Evolutionary conservation across 2,888 invertebrate species (phyloP), one percentile per base, ranked within the genome.

Genomic region (Ctenicera cuprea): DNA sequence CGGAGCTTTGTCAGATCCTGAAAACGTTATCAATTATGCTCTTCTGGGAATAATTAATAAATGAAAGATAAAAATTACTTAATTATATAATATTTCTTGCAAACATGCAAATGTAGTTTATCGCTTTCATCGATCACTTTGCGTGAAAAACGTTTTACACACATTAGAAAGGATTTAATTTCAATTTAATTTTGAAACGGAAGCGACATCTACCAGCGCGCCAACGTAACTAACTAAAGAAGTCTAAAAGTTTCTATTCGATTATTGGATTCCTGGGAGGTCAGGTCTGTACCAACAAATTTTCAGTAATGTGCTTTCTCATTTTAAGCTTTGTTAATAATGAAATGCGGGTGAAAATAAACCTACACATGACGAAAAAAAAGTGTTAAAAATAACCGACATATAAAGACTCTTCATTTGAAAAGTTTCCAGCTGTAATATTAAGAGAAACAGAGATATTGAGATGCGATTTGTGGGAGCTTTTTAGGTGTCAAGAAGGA

Each of bases 121-220:
- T 66, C 52, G 37, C 26, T 26, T 66, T 66, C 52, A 52, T 66
- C 38, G 38, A 66, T 54, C 65, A 14, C 18, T 52, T 41, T 7
- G 63, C 63, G 63, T 63, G 63, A 48, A 63, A 63, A 63, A 16
- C 9, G 48, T 14, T 18, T 48, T 30, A 30, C 16, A 48, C 30
- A 48, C 37, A 48, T 48, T 22, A 20, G 41, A 63, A 63, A n/a
- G 16, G 48, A 33, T 54, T 30, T 54, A 54, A 54, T 16, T 54
- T 33, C 0, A 48, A 43, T 43, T 26, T 16, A 16, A 48, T 54
- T 12, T 12, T 9, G 16, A 8, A 20, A 8, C 11, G 8, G 3
- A 11, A 11, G 33, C 45, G 59, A 41, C 67, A 43, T 43, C 59
- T 67, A 48, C 9, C 7, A 3, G 18, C 20, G 9, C 7, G 0